Conservation (phyloP, 2,888 invertebrate species). For the Harpalus rubripes region DNA sequence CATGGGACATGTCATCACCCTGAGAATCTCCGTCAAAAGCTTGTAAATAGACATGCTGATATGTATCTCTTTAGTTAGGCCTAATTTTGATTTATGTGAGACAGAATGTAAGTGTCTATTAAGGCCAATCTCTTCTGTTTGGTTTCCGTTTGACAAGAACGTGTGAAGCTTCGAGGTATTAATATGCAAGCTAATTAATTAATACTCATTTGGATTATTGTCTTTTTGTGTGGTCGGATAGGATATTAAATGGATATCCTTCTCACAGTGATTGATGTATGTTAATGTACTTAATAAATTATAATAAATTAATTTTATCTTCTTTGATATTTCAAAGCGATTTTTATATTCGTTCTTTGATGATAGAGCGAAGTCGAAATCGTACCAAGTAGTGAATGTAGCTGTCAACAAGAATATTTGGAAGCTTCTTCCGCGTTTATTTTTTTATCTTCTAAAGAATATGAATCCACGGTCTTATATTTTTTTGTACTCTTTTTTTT, state of each 20-base stretch:
- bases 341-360: conserved; percentile 7
- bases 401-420: conserved; percentile 7
- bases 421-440: background rate
- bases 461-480: no score
- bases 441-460: background rate
- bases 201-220: conserved; percentile 38
- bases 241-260: conserved; percentile 19
- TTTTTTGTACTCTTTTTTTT: no score
- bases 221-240: conserved; percentile 35
- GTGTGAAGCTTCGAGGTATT: conserved; percentile 28
- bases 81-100: conserved; percentile 61
- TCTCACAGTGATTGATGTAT: conserved; percentile 32
- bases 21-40: background rate
- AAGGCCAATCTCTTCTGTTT: conserved; percentile 43
- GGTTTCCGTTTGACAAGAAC: conserved; percentile 47
- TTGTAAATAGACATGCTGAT: conserved; percentile 48
- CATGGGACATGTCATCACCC: background rate
- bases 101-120: conserved; percentile 52
- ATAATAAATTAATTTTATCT: conserved; percentile 37
- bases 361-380: background rate
- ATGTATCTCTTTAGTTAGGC: conserved; percentile 23
- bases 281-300: conserved; percentile 19
- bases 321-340: background rate
- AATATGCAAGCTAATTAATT: conserved; percentile 40
- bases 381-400: background rate